A percentile compares a stretch with the other conserved stretches of the same genome.
These are phyloP conservation scores for Idaea biselata DNA, from an alignment of 2,888 invertebrate genomes.

Conservation along the genomic window DNA sequence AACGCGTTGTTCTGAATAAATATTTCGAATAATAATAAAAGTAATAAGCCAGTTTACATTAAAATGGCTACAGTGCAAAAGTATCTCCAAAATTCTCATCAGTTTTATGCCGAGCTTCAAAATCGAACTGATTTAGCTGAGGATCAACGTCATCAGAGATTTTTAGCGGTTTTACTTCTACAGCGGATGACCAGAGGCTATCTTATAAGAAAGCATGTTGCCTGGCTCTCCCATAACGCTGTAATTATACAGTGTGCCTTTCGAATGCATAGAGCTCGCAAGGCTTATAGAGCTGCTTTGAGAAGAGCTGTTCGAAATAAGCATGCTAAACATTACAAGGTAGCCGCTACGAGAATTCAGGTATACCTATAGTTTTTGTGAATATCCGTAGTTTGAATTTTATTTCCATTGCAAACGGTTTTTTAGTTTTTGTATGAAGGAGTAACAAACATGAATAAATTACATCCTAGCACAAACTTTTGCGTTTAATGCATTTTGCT, in stretches of 20 bases:
- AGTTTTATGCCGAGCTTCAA: slow-evolving; percentile 58
- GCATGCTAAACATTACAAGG: slow-evolving; percentile 56
- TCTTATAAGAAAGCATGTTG: slow-evolving; percentile 60
- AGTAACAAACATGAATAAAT: neutral
- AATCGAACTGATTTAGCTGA: slow-evolving; percentile 51
- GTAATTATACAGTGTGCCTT: slow-evolving; percentile 66
- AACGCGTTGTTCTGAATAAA: neutral
- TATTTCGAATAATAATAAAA: neutral
- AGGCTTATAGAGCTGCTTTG: slow-evolving; percentile 52
- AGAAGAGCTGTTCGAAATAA: slow-evolving; percentile 58
- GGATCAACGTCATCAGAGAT: slow-evolving; percentile 44
- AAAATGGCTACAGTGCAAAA: slow-evolving; percentile 59
- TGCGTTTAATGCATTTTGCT: too few species aligned
- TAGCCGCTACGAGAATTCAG: slow-evolving; percentile 61
- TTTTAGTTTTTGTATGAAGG: neutral
- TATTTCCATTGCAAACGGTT: neutral
- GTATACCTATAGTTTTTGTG: slow-evolving; percentile 33
- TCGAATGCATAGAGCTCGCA: slow-evolving; percentile 54
- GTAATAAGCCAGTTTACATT: neutral
- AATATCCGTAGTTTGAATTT: neutral
- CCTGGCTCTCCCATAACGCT: slow-evolving; percentile 61
- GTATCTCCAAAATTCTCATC: slow-evolving; percentile 44
- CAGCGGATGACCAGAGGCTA: slow-evolving; percentile 60
- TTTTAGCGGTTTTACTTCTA: slow-evolving; percentile 53
- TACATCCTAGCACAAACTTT: too few species aligned